Conservation (phyloP, 2,113 vertebrate species). For the Oncorhynchus gorbuscha region DNA sequence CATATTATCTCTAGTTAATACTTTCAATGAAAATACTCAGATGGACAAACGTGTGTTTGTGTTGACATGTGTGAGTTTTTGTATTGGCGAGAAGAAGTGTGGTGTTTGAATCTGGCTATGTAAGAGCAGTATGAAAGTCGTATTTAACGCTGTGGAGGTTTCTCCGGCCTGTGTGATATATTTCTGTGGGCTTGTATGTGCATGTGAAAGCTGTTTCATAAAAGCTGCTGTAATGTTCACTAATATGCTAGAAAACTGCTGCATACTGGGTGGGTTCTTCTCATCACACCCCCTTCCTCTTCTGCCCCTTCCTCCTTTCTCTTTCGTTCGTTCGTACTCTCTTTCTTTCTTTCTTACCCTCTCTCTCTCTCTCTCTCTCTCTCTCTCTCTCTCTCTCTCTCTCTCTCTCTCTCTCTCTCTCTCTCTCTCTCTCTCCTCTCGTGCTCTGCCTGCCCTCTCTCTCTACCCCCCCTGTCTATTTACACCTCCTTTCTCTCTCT, state of each 20-base stretch:
- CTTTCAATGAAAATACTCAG: too few species aligned
- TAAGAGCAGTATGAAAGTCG: background rate
- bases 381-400: conserved; percentile 21
- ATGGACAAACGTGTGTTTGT: too few species aligned
- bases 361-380: conserved; percentile 20
- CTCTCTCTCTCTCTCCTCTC: too few species aligned
- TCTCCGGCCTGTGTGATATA: conserved; percentile 15
- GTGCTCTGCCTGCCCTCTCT: conserved; percentile 6
- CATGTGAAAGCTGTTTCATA: conserved; percentile 25
- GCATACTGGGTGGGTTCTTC: background rate
- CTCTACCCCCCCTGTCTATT: conserved; percentile 18
- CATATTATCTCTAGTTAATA: too few species aligned
- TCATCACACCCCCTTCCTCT: background rate
- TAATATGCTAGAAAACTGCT: conserved; percentile 46
- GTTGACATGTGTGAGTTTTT: too few species aligned
- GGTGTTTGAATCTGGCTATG: too few species aligned
- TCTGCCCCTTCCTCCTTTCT: conserved; percentile 33
- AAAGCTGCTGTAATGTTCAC: conserved; percentile 39
- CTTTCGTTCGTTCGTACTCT: conserved; percentile 6
- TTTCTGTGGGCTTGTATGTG: conserved; percentile 13
- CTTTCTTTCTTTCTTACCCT: conserved; percentile 16
- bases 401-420: conserved; percentile 22
- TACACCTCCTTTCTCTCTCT: conserved; percentile 38
- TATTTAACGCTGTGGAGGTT: background rate
- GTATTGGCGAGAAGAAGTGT: too few species aligned